Conservation (phyloP, 2,113 vertebrate genomes). For the Aplodontia rufa region DNA sequence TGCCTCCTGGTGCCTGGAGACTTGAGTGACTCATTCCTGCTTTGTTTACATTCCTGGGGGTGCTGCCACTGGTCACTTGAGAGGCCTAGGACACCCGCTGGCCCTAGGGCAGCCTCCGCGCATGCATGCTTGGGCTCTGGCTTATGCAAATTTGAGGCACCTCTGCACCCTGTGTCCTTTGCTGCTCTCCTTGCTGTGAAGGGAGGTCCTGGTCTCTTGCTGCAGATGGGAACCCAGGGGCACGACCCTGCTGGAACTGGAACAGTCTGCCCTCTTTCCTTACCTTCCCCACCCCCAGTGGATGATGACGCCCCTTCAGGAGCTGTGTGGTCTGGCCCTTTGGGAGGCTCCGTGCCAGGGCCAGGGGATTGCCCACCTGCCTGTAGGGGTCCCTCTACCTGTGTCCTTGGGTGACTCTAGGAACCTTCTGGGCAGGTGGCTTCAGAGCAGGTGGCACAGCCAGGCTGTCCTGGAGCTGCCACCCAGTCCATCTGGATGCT, state of each 20-base stretch:
- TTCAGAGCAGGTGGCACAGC: accelerated
- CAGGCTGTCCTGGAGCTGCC: not conserved
- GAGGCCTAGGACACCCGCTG: not conserved
- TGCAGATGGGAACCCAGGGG: not conserved
- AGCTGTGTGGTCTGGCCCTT: accelerated
- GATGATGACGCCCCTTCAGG: accelerated
- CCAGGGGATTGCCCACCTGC: not conserved
- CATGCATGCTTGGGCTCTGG: not conserved
- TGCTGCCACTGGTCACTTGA: not conserved
- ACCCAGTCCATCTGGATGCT: accelerated
- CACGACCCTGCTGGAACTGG: accelerated
- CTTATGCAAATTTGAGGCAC: not conserved
- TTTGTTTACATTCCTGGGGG: no score
- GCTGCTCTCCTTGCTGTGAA: not conserved
- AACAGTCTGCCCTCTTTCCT: not conserved
- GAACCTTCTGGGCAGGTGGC: not conserved
- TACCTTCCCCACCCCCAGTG: not conserved
- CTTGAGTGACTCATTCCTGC: not conserved
- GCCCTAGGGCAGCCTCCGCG: no score
- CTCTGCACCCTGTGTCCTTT: no score
- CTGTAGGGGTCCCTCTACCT: accelerated
- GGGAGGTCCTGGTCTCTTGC: not conserved
- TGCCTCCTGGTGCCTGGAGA: accelerated
- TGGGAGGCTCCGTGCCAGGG: not conserved
- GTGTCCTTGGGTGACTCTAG: accelerated